Evolutionary conservation across 2,113 vertebrate genomes (phyloP).

Genomic region (Gnathonemus echidnorhynchus): DNA sequence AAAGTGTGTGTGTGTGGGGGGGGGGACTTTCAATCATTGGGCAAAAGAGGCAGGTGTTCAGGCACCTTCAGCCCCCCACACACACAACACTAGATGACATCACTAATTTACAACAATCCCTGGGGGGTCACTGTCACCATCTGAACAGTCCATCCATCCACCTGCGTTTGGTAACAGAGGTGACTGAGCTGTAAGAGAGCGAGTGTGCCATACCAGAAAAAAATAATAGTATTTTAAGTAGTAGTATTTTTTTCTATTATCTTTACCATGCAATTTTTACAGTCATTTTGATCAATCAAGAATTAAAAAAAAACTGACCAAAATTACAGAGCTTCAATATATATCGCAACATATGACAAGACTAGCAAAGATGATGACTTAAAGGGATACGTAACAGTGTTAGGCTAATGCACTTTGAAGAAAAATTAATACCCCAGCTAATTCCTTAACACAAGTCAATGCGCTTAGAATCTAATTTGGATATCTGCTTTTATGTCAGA

Average conservation of each 20-base stretch:
- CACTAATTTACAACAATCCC: not conserved
- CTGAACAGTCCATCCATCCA: not conserved
- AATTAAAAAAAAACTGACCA: not conserved
- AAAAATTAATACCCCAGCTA: not conserved
- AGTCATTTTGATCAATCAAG: not conserved
- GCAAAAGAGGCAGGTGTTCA: not conserved
- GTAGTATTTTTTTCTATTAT: not conserved
- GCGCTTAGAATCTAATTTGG: not conserved
- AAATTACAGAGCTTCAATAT: not conserved
- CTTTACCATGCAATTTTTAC: not conserved
- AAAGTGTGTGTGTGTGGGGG: not conserved
- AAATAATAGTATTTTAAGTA: not conserved
- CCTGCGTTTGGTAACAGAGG: not conserved
- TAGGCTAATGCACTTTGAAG: not conserved
- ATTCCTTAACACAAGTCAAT: not conserved
- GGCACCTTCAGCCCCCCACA: not conserved
- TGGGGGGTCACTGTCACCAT: not conserved
- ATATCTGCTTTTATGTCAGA: not conserved
- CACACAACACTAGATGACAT: not conserved
- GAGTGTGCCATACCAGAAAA: not conserved
- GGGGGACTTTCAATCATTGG: not conserved
- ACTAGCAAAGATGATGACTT: not conserved
- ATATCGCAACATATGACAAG: not conserved
- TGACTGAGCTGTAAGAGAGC: not conserved
- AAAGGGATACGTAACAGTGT: not conserved